Percentiles rank a stretch among this genome's conserved stretches.
Evolutionary conservation across 2,888 invertebrate genomes (phyloP).

Genomic region (Brachycybe producta): DNA sequence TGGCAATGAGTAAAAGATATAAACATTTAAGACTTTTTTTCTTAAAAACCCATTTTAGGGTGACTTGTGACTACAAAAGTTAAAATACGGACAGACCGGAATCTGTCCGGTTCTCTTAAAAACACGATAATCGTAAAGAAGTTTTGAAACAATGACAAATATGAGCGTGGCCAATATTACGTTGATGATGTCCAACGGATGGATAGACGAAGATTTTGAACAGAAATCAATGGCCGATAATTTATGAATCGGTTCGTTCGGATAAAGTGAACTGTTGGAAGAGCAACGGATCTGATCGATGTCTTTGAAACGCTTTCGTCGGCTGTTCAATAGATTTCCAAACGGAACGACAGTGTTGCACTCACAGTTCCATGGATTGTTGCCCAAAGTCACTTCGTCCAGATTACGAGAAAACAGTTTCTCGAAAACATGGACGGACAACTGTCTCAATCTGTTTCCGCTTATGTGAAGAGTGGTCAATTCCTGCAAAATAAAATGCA

Average conservation of each 20-base stretch:
- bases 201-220: background rate
- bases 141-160: conserved; percentile 3
- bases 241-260: conserved; percentile 1
- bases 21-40: no score
- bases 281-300: conserved; percentile 7
- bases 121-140: background rate
- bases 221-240: background rate
- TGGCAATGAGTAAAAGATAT: no score
- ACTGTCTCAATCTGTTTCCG: background rate
- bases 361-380: conserved; percentile 13
- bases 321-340: background rate
- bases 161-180: background rate
- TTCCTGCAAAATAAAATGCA: background rate
- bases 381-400: conserved; percentile 7
- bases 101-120: background rate
- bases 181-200: conserved; percentile 3
- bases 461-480: background rate
- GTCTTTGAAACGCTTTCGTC: background rate
- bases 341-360: background rate
- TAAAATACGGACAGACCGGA: background rate
- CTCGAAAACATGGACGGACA: conserved; percentile 3
- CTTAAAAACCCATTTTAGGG: no score
- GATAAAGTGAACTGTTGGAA: background rate
- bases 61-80: no score
- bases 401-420: background rate